Percentiles rank a stretch among this genome's conserved stretches.
Evolutionary conservation across 2,888 invertebrate species (phyloP).

Genomic region (Venusia cambrica): DNA sequence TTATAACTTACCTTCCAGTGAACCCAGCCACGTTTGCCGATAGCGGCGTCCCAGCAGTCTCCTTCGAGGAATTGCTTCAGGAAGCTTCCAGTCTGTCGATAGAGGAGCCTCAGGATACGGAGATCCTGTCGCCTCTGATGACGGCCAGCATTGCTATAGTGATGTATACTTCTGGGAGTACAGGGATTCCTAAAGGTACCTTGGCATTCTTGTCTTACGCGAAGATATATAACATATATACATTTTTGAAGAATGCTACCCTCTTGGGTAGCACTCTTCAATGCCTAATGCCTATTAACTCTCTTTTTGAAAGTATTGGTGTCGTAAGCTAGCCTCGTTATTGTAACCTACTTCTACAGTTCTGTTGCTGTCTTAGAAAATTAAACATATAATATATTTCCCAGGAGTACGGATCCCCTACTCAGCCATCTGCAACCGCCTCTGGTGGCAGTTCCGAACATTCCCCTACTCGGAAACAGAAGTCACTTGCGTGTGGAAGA

Average conservation of each 20-base stretch:
- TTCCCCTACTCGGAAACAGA: conserved; percentile 88
- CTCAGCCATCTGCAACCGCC: conserved; percentile 88
- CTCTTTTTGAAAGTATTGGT: too few species aligned
- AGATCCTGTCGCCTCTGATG: conserved; percentile 57
- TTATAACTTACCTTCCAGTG: conserved; percentile 49
- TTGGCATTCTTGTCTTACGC: not conserved
- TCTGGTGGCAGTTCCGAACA: conserved; percentile 92
- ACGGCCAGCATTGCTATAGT: conserved; percentile 84
- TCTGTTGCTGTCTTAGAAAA: too few species aligned
- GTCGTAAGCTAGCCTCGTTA: too few species aligned
- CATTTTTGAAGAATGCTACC: too few species aligned
- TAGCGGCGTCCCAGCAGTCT: conserved; percentile 57
- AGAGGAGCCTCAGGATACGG: conserved; percentile 58
- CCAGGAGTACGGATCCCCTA: conserved; percentile 90
- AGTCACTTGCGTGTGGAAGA: conserved; percentile 91
- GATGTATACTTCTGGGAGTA: conserved; percentile 94
- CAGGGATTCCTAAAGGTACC: conserved; percentile 92
- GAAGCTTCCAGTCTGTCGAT: conserved; percentile 64
- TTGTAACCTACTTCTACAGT: too few species aligned
- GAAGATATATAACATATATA: too few species aligned
- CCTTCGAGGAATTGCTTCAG: conserved; percentile 73
- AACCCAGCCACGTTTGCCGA: conserved; percentile 60
- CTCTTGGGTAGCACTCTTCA: too few species aligned
- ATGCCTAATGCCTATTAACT: too few species aligned
- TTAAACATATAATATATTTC: too few species aligned